Base-by-base conservation (phyloP, 2,113 vertebrate genomes). In the Vidua chalybeata region DNA sequence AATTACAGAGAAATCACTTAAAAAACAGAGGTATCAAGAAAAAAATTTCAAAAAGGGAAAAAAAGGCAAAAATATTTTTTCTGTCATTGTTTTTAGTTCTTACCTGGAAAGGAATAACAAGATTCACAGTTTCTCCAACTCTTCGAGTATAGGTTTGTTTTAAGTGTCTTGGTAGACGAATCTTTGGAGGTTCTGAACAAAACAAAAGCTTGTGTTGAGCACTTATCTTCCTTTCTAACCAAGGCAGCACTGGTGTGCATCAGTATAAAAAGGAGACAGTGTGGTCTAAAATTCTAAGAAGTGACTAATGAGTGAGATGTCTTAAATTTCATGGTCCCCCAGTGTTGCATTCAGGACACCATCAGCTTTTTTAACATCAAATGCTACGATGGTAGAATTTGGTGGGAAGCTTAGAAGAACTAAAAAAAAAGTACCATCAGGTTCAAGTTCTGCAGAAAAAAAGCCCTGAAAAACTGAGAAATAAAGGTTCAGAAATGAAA, bases 51-150 rank as follows among this genome's bases (percentile, higher is more conserved):
- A 13, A 39, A 19, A 24, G 37, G 48, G 59, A 22, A 3, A 8
- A 17, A 2, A 20, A 10, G 30, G 6, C 7, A 20, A 48, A 18
- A 9, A 41, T 0, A 68, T 6, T 33, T 78, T 72, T 79, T 49
- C 14, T 66, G 13, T 19, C 49, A 7, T 12, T 31, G 24, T 19
- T 48, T 85, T 86, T 51, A 67, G 23, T 58, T 74, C 81, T 97
- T 98, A 99, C 99, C 98, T 99, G 97, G 91, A 99, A 99, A 91
- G 99, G 99, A 93, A 99, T 99, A 55, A 99, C 99, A 15, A 99
- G 98, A 97, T 99, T 99, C 90, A 99, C 98, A 15, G 98, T 97
- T 97, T 99, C 99, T 96, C 99, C 99, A 73, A 99, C 99, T 97
- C 97, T 99, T 67, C 98, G 98, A 90, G 98, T 98, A 59, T 99